Base-by-base conservation (phyloP, 2,888 invertebrate species). In the Lissocephala sabroskyi region DNA sequence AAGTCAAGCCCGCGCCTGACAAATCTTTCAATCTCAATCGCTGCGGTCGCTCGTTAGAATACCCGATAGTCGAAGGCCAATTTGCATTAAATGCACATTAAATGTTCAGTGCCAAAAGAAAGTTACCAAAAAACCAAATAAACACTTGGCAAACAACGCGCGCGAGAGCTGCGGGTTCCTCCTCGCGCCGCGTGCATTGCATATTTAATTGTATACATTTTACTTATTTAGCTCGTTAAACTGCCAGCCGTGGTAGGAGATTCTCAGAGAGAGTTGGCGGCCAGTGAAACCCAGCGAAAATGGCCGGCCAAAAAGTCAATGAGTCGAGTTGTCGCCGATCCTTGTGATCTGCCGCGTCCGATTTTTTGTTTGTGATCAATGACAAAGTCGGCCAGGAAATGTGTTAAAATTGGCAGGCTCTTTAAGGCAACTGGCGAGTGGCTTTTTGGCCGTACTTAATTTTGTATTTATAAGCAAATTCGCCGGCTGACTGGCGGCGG, bases 391-490 rank as follows among this genome's bases (percentile, higher is more conserved):
- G 19, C 10, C 19, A 41, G 58, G 48, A 58, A 63, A 75, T 78
- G 75, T 70, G 67, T 55, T 75, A 50, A 70, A 76, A 57, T 61
- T 59, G 63, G 49, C 58, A 56, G 59, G 53, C 61, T 56, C 60
- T 55, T 59, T 52, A 57, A 57, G 66, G 59, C 62, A 57, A 56
- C 51, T 53, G 14, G 45, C 35, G 66, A 45, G 45, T 17, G 29
- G 16, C 3, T 26, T 47, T 13, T 16, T 70, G 75, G 68, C 68
- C 75, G 74, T 65, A 77, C 74, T 68, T 68, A 68, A 68, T 68
- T 68, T 68, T 71, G 75, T 77, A 74, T 77, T 77, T 68, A 68
- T 68, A 68, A 77, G 68, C 68, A 77, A 68, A 68, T 68, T 77
- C 68, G 49, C 56, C 47, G 54, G 23, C 23, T 23, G 23, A 3